Conservation (phyloP, 1,140 invertebrate species). For the Drosophila hydei region DNA sequence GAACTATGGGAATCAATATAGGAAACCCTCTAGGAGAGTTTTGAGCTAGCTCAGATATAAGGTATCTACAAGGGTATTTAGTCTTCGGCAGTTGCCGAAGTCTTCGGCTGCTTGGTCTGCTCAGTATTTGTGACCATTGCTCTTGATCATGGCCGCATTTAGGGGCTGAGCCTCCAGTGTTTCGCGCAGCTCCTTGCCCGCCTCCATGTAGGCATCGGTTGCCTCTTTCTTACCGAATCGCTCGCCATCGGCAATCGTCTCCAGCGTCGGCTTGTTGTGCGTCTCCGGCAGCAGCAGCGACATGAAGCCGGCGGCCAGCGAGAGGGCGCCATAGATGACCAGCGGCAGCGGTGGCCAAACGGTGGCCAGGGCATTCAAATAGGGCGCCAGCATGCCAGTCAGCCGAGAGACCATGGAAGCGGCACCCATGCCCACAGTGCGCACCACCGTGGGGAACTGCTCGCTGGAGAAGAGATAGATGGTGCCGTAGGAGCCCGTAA, state of each 20-base stretch:
- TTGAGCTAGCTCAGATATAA: no score
- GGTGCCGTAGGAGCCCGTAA: slow-evolving; percentile 91
- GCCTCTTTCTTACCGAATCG: slow-evolving; percentile 85
- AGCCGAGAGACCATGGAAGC: slow-evolving; percentile 91
- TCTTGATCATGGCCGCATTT: slow-evolving; percentile 39
- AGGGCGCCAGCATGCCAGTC: slow-evolving; percentile 91
- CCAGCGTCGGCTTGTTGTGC: slow-evolving; percentile 89
- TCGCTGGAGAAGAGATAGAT: slow-evolving; percentile 93
- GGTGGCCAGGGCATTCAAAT: slow-evolving; percentile 87
- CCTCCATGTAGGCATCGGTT: slow-evolving; percentile 54
- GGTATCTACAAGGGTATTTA: no score
- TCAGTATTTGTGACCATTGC: slow-evolving; percentile 58
- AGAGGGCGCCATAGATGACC: slow-evolving; percentile 88
- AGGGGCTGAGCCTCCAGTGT: slow-evolving; percentile 58
- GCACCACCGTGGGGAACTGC: slow-evolving; percentile 92
- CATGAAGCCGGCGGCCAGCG: slow-evolving; percentile 87
- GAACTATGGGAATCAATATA: no score
- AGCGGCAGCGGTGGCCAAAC: slow-evolving; percentile 89
- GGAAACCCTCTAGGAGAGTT: no score
- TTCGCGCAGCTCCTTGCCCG: slow-evolving; percentile 50
- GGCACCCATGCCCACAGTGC: slow-evolving; percentile 91
- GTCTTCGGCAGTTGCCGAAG: no score
- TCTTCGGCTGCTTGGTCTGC: background rate
- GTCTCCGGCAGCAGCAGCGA: slow-evolving; percentile 91
- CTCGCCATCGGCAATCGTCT: slow-evolving; percentile 90